phyloP scores from a whole-genome alignment of 1,140 invertebrate species.

The Agrilus planipennis region DNA sequence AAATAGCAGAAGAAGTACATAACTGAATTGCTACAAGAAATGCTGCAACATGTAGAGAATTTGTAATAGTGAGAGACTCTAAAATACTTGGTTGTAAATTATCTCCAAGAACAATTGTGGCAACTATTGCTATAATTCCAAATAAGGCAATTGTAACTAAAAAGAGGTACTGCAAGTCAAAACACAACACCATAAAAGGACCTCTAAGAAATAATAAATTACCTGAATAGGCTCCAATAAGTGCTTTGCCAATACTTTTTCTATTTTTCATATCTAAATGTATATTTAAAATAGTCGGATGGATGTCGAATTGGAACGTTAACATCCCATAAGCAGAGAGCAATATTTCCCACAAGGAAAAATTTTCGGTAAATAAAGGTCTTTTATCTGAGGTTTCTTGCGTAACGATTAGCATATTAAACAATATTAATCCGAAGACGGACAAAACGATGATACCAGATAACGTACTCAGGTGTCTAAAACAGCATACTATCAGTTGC shows the following conservation, averaged over 20 bases:
- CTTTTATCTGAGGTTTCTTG: background rate
- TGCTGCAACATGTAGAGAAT: constrained; percentile 46
- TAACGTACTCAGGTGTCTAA: constrained; percentile 43
- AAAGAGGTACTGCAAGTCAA: constrained; percentile 13
- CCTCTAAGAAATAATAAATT: constrained; percentile 13
- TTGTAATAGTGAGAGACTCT: constrained; percentile 48
- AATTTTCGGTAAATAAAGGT: background rate
- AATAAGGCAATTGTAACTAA: constrained; percentile 50
- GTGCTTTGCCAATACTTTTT: constrained; percentile 47
- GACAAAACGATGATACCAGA: constrained; percentile 45
- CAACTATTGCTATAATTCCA: constrained; percentile 46
- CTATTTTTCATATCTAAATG: constrained; percentile 68
- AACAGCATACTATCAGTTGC: constrained; percentile 10
- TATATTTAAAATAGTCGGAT: constrained; percentile 64
- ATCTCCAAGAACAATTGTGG: constrained; percentile 48
- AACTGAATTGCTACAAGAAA: constrained; percentile 60
- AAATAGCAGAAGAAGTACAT: constrained; percentile 60
- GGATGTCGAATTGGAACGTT: constrained; percentile 65
- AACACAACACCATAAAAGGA: too few species aligned
- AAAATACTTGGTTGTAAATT: constrained; percentile 39
- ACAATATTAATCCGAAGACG: constrained; percentile 41
- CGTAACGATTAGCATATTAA: constrained; percentile 37
- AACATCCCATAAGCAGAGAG: constrained; percentile 50
- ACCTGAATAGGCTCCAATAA: constrained; percentile 52
- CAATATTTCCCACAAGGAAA: constrained; percentile 34